A percentile compares a stretch with the other conserved stretches of the same genome.
phyloP scores from a whole-genome alignment of 2,888 invertebrate species.

The Chirona hameri region DNA sequence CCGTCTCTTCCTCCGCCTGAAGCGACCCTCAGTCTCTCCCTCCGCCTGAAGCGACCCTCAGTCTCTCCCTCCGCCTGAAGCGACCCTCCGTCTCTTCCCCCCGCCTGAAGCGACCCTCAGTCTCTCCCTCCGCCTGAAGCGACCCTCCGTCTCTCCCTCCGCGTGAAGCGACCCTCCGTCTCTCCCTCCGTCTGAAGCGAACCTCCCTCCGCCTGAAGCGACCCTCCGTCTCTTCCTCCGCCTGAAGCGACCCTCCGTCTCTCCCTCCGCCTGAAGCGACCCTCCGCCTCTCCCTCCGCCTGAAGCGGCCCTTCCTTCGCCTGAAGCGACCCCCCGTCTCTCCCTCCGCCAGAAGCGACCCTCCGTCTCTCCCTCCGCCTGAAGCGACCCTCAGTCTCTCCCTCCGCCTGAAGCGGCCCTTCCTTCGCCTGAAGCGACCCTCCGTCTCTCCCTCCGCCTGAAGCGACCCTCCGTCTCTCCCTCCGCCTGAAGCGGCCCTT shows the following conservation, averaged over 20 bases:
- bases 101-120: too few species aligned
- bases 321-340: not conserved
- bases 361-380: too few species aligned
- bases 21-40: not conserved
- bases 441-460: not conserved
- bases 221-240: not conserved
- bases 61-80: not conserved
- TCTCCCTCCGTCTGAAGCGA: not conserved
- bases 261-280: not conserved
- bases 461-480: not conserved
- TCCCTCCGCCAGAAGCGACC: constrained; percentile 32
- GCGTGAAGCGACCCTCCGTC: too few species aligned
- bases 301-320: too few species aligned
- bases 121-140: not conserved
- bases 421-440: not conserved
- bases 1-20: not conserved
- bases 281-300: not conserved
- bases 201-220: not conserved
- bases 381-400: not conserved
- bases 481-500: too few species aligned
- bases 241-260: too few species aligned
- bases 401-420: too few species aligned
- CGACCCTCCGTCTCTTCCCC: not conserved
- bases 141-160: not conserved
- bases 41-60: too few species aligned